Evolutionary conservation across 1,140 invertebrate genomes (phyloP).

Genomic region (Neodiprion lecontei): DNA sequence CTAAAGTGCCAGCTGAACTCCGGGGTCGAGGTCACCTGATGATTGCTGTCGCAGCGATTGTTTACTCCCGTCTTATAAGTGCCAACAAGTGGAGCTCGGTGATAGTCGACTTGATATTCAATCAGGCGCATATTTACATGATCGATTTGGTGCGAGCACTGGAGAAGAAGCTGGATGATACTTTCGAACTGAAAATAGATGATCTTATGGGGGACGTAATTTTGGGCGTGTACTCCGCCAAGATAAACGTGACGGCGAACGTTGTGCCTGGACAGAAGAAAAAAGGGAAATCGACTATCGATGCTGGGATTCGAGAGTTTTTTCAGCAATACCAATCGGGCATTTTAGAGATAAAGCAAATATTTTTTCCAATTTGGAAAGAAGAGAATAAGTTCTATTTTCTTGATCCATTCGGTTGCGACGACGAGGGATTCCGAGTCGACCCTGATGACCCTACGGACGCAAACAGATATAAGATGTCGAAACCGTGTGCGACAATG

Average conservation of each 20-base stretch:
- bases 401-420: constrained; percentile 53
- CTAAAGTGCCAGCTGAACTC: constrained; percentile 35
- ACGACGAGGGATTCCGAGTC: constrained; percentile 47
- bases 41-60: constrained; percentile 44
- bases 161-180: constrained; percentile 42
- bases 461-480: constrained; percentile 31
- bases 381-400: constrained; percentile 49
- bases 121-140: constrained; percentile 54
- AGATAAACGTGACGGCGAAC: constrained; percentile 48
- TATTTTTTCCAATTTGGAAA: constrained; percentile 54
- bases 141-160: constrained; percentile 46
- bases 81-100: constrained; percentile 50
- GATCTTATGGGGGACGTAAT: constrained; percentile 52
- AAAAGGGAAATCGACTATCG: constrained; percentile 38
- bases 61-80: constrained; percentile 50
- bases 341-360: constrained; percentile 49
- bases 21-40: constrained; percentile 42
- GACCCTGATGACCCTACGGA: constrained; percentile 26
- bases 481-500: constrained; percentile 48
- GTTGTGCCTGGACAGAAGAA: constrained; percentile 42
- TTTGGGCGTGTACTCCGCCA: constrained; percentile 52
- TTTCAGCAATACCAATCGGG: constrained; percentile 39
- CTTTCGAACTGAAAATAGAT: constrained; percentile 43
- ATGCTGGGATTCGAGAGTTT: constrained; percentile 40
- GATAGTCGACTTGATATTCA: constrained; percentile 54